Conservation (phyloP, 2,113 vertebrate species). For the Brienomyrus longianalis region DNA sequence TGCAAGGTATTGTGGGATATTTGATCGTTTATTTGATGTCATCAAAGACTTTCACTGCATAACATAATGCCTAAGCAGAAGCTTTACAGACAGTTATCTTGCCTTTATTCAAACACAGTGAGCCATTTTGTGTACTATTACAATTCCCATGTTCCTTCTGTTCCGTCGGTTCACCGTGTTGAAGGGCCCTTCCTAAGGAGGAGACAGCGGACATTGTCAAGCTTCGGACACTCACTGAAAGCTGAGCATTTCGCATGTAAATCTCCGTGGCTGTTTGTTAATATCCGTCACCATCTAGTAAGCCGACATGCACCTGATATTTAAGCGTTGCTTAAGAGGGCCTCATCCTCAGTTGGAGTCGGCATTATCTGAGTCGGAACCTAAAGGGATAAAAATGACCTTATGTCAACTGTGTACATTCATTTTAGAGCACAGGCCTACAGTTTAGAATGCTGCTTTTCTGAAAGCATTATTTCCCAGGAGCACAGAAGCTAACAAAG, state of each 20-base stretch:
- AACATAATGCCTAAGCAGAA: neutral
- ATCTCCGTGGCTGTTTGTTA: neutral
- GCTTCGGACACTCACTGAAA: neutral
- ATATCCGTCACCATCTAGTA: neutral
- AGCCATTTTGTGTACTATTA: neutral
- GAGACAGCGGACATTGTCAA: neutral
- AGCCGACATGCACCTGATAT: neutral
- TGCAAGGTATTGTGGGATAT: neutral
- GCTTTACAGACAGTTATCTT: neutral
- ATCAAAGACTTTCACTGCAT: neutral
- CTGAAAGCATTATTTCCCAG: neutral
- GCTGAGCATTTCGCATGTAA: neutral
- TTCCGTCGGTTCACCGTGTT: neutral
- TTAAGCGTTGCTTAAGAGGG: neutral
- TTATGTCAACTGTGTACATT: neutral
- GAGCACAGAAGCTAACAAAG: neutral
- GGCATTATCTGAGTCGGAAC: constrained; percentile 39
- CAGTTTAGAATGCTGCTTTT: neutral
- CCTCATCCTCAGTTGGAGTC: neutral
- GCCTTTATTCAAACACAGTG: neutral
- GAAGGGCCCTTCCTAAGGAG: neutral
- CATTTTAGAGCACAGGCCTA: neutral
- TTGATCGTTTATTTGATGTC: neutral
- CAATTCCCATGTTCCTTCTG: neutral
- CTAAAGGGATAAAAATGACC: constrained; percentile 30